These are phyloP conservation scores for Trissonchulus sp. DNA, from an alignment of 2,888 invertebrate genomes.

Conservation along the genomic window DNA sequence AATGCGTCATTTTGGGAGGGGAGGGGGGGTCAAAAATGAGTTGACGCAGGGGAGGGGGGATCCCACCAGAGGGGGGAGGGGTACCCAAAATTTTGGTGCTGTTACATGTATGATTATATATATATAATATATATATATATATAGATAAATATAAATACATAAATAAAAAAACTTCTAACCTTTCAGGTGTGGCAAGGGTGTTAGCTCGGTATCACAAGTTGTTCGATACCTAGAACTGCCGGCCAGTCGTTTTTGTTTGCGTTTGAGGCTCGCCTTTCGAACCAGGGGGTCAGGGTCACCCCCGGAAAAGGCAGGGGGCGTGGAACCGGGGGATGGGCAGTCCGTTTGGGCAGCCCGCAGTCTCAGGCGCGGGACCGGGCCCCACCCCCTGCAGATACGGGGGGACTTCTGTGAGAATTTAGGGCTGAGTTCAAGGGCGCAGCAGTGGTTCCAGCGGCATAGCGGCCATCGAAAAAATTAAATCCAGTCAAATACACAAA, in stretches of 20 bases:
- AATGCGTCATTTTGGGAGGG: too few relatives aligned
- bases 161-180: too few relatives aligned
- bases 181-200: constrained; percentile 91
- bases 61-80: too few relatives aligned
- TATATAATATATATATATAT: constrained; percentile 4
- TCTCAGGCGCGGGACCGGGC: not conserved
- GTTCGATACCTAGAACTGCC: constrained; percentile 97
- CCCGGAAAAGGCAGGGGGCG: constrained; percentile 37
- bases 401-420: too few relatives aligned
- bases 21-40: too few relatives aligned
- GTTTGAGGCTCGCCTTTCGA: constrained; percentile 84
- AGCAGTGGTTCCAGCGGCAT: too few relatives aligned
- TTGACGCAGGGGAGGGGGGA: too few relatives aligned
- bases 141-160: constrained; percentile 57
- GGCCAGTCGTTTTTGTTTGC: constrained; percentile 97
- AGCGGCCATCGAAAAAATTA: too few relatives aligned
- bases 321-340: not conserved
- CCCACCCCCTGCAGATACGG: not conserved
- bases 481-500: too few relatives aligned
- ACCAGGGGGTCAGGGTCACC: constrained; percentile 79
- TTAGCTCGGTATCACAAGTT: constrained; percentile 93
- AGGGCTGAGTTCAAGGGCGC: too few relatives aligned
- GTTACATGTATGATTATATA: not conserved
- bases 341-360: too few relatives aligned
- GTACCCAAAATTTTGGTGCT: too few relatives aligned